Base-by-base conservation (phyloP, 1,140 invertebrate genomes). In the Drosophila chauvacae region DNA sequence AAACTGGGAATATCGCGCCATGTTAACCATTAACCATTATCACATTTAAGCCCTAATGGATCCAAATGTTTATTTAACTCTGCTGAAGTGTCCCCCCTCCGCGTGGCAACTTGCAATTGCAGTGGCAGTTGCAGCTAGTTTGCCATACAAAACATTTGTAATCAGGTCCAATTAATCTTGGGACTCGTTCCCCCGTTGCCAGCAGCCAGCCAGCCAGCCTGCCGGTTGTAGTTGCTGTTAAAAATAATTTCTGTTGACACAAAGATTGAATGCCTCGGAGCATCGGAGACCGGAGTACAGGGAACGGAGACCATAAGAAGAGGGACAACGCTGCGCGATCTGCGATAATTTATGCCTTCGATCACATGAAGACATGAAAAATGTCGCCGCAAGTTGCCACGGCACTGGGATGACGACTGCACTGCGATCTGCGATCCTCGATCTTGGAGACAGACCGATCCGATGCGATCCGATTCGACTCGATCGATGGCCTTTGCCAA, bases 171-270 rank as follows among this genome's bases (percentile, higher is more conserved):
- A 88, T 88, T 88, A 88, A 88, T 88, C 85, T 87, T 58, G 45
- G 42, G 69, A 56, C 69, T 60, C 66, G 69, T 50, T 72, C 37
- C 68, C 30, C 44, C 53, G 53, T 44, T 59, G 77, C 33, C 41
- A 35, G 30, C 26, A 26, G 26, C 33, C 33, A 45, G 44, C 50
- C 73, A 45, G 48, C 28, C 48, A 7, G 56, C 59, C 74, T 56
- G 39, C 61, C 47, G 50, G 79, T 64, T 74, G 80, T 68, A 78
- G 68, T 74, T 83, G 85, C 75, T 88, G 81, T 88, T 88, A 88
- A 88, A 88, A 88, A 88, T 88, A 88, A 88, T 88, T 88, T 88
- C 81, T 88, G 85, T 88, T 90, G 85, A 88, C 85, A 88, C 85
- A 88, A 88, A 88, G 85, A 88, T 88, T 88, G 85, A 88, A 88